Evolutionary conservation across 2,797 vertebrate genomes (phyloP), one percentile per base, ranked within the genome.

Genomic region (Peromyscus attwateri): DNA sequence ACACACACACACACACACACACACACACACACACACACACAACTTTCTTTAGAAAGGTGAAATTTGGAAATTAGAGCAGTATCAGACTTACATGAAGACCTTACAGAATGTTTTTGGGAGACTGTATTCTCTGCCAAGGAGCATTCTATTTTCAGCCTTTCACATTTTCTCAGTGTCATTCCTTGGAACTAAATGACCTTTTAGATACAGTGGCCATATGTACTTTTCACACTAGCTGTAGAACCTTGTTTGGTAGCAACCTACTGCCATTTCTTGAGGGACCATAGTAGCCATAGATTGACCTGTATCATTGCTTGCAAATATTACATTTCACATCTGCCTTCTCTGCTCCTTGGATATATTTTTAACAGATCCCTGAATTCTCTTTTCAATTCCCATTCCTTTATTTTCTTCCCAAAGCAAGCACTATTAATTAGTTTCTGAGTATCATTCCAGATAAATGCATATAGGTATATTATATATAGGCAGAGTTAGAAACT

Each of bases 381-480:
- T 57, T 84, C 2, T 71, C 29, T 93, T 49, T 82, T 34, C 43
- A 81, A 43, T 11, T 70, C 25, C 17, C 83, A 5, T 92, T 34
- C 57, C 34, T 90, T 87, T 97, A 43, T 92, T 91, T 94, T 83
- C 70, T 25, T 92, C 57, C 8, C 7, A 85, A 94, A n/a, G 6
- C 25, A 93, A 95, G 12, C 6, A 8, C n/a, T 81, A 6, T 76
- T 88, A 87, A 83, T 46, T 55, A 70, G 16, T 94, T 81, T 93
- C 43, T 83, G 34, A 93, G 25, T 89, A 82, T 92, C 40, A 19
- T 95, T 84, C 37, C 31, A 92, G 49, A 57, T 92, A 37, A 0
- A 31, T 80, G 31, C 13, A 71, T 23, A 31, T 52, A 34, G 7
- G 6, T 6, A 12, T 27, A 66, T 80, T 19, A 77, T 6, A 66